Percentiles rank a stretch among this genome's conserved stretches.
Evolutionary conservation across 2,113 vertebrate species (phyloP).

Genomic region (Dolichotis patagonum): DNA sequence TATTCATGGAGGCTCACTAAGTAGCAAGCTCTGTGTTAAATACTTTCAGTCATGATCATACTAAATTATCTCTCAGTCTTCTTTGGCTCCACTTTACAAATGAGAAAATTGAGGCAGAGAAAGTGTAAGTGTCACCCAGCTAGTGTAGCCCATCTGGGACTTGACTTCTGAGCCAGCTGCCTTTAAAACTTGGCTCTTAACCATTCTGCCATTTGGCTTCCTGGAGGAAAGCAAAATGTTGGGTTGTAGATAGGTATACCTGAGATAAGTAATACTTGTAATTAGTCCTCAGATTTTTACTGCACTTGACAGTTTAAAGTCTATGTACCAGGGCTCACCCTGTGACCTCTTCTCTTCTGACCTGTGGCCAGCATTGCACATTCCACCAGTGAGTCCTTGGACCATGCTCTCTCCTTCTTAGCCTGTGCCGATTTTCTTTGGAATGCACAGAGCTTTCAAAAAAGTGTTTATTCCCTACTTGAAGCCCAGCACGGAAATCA

Average conservation of each 20-base stretch:
- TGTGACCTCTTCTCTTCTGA: background rate
- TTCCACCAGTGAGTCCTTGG: background rate
- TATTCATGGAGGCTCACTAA: background rate
- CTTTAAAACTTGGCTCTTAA: background rate
- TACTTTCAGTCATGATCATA: background rate
- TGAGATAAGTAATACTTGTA: background rate
- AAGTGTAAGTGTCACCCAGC: background rate
- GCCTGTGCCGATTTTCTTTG: constrained; percentile 23
- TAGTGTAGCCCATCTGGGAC: background rate
- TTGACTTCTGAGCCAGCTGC: background rate
- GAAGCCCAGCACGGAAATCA: background rate
- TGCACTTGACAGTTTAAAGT: background rate
- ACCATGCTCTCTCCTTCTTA: background rate
- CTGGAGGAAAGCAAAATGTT: background rate
- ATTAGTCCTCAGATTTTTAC: background rate
- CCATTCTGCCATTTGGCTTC: background rate
- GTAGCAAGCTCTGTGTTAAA: background rate
- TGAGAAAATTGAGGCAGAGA: background rate
- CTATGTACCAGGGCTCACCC: background rate
- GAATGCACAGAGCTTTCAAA: constrained; percentile 45
- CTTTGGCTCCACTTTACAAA: background rate
- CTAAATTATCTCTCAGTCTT: background rate
- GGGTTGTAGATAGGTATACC: background rate
- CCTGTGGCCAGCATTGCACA: background rate
- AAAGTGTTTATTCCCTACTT: background rate